A percentile compares a stretch with the other conserved stretches of the same genome.
Conservation (phyloP, 2,888 invertebrate species). For the Bellardia bayeri region DNA sequence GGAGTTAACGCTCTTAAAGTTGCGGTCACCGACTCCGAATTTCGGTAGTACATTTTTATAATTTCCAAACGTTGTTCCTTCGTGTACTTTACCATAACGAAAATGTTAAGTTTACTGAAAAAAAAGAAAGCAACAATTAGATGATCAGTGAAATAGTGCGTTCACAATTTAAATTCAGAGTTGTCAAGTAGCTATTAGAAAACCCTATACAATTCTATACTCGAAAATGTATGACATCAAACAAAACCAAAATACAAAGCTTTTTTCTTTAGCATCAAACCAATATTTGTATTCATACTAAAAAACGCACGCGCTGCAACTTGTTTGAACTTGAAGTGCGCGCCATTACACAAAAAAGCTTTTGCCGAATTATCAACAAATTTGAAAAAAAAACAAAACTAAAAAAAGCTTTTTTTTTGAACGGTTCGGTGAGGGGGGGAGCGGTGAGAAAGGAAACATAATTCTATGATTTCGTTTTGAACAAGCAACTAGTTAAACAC, state of each 20-base stretch:
- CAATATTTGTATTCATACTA: conserved; percentile 61
- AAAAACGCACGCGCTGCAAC: conserved; percentile 70
- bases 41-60: too few relatives aligned
- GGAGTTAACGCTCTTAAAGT: too few relatives aligned
- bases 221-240: conserved; percentile 50
- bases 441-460: too few relatives aligned
- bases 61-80: too few relatives aligned
- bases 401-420: conserved; percentile 6
- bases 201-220: not conserved
- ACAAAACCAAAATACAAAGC: conserved; percentile 25
- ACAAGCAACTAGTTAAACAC: conserved; percentile 64
- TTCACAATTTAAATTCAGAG: too few relatives aligned
- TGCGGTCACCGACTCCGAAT: too few relatives aligned
- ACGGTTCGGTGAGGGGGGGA: too few relatives aligned
- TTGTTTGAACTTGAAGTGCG: conserved; percentile 24
- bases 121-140: too few relatives aligned
- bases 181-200: too few relatives aligned
- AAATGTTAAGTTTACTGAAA: too few relatives aligned
- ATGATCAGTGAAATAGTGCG: too few relatives aligned
- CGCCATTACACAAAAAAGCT: conserved; percentile 23
- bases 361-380: conserved; percentile 2
- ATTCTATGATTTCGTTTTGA: conserved; percentile 30
- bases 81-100: too few relatives aligned
- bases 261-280: conserved; percentile 57
- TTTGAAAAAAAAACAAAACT: not conserved